These are phyloP conservation scores for Palythoa grandiflora DNA, from an alignment of 92 coral and sea anemone genomes.

Conservation along the genomic window DNA sequence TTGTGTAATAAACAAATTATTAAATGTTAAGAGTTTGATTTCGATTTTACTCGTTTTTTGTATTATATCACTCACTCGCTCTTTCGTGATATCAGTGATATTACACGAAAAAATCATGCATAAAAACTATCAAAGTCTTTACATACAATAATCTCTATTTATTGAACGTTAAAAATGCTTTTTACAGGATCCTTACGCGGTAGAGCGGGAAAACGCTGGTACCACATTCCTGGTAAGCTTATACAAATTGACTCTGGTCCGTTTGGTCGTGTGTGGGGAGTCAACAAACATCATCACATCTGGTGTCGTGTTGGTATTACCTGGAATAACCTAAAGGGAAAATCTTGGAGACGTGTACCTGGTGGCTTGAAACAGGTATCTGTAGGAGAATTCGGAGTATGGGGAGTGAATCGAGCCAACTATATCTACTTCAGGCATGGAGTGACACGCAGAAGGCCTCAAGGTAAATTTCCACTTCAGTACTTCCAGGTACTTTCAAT, in stretches of 20 bases:
- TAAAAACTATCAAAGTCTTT: too few relatives aligned
- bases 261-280: constrained; percentile 57
- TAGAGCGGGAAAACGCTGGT: constrained; percentile 38
- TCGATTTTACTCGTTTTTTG: too few relatives aligned
- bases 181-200: constrained; percentile 23
- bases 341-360: constrained; percentile 34
- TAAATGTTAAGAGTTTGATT: too few relatives aligned
- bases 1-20: too few relatives aligned
- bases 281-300: constrained; percentile 38
- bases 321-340: constrained; percentile 23
- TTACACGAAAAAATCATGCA: too few relatives aligned
- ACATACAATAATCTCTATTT: too few relatives aligned
- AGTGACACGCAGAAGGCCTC: constrained; percentile 6
- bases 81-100: too few relatives aligned
- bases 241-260: constrained; percentile 64
- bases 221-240: constrained; percentile 41
- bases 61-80: too few relatives aligned
- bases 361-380: constrained; percentile 33
- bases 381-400: constrained; percentile 12
- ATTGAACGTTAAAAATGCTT: neutral
- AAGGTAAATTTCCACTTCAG: neutral
- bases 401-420: constrained; percentile 40
- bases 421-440: constrained; percentile 42
- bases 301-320: constrained; percentile 56
- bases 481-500: neutral